phyloP scores from a whole-genome alignment of 2,113 vertebrate genomes.

The Bungarus multicinctus region DNA sequence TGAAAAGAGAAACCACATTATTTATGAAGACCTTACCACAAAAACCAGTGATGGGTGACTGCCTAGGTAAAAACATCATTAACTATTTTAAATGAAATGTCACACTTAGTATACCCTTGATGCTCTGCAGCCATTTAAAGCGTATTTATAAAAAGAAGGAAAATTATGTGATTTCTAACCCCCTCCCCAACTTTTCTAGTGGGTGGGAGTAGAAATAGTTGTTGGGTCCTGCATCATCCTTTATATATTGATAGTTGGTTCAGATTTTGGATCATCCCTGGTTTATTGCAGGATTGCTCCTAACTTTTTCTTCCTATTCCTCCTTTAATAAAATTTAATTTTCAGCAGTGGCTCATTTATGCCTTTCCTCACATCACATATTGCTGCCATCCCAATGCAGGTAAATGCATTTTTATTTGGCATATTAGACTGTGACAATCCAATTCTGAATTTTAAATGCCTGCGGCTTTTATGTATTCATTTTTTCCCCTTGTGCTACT shows the following conservation, averaged over 20 bases:
- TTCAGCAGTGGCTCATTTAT: not conserved
- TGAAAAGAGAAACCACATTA: slow-evolving; percentile 40
- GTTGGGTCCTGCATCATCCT: not conserved
- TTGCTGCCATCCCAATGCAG: not conserved
- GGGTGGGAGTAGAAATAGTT: not conserved
- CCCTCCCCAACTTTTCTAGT: not conserved
- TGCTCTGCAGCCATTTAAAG: not conserved
- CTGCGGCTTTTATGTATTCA: not conserved
- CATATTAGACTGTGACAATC: not conserved
- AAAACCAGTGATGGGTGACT: slow-evolving; percentile 20
- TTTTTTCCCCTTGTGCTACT: not conserved
- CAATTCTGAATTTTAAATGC: not conserved
- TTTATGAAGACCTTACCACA: slow-evolving; percentile 38
- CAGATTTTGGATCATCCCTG: not conserved
- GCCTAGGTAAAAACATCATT: slow-evolving; percentile 38
- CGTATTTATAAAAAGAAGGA: slow-evolving; percentile 7
- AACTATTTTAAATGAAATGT: slow-evolving; percentile 55
- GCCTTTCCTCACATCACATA: not conserved
- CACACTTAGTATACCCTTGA: slow-evolving; percentile 25
- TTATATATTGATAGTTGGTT: not conserved
- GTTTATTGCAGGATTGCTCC: not conserved
- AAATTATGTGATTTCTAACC: not conserved
- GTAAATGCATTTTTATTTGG: not conserved
- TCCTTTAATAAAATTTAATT: not conserved
- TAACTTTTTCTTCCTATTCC: not conserved